Percentiles rank a stretch among this genome's conserved stretches.
Evolutionary conservation across 2,113 vertebrate genomes (phyloP).

Genomic region (Oncorhynchus tshawytscha): DNA sequence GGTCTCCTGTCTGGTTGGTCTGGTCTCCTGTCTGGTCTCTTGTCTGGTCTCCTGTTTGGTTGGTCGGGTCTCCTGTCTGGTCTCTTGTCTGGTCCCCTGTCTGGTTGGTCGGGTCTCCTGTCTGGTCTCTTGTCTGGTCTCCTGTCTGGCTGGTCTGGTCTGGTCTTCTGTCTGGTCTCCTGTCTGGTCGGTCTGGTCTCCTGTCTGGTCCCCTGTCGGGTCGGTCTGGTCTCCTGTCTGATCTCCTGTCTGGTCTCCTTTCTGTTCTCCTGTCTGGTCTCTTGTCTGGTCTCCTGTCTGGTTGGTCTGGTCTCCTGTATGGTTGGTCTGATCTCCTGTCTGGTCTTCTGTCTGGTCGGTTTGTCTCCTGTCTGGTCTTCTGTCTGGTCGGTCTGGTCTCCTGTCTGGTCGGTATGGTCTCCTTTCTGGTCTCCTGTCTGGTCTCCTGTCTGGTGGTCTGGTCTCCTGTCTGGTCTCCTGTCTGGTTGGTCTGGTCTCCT

Average conservation of each 20-base stretch:
- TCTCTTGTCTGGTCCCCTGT: no score
- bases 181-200: no score
- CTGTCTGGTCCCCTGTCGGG: no score
- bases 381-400: no score
- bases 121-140: no score
- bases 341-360: constrained; percentile 3
- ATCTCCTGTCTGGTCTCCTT: not conserved
- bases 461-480: not conserved
- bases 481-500: not conserved
- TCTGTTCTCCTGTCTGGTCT: not conserved
- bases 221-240: not conserved
- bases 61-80: no score
- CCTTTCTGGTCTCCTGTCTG: constrained; percentile 1
- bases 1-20: not conserved
- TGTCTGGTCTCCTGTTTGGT: no score
- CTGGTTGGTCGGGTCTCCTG: no score
- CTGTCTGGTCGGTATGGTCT: constrained; percentile 8
- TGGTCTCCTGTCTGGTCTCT: no score
- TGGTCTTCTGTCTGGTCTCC: no score
- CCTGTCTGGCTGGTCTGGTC: no score
- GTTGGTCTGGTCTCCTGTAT: constrained; percentile 2
- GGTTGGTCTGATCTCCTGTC: not conserved
- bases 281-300: constrained; percentile 13
- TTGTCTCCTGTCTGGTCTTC: not conserved
- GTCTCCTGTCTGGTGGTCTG: not conserved